These are phyloP conservation scores for Triplophysa rosa DNA, from an alignment of 2,113 vertebrate species.

Conservation along the genomic window DNA sequence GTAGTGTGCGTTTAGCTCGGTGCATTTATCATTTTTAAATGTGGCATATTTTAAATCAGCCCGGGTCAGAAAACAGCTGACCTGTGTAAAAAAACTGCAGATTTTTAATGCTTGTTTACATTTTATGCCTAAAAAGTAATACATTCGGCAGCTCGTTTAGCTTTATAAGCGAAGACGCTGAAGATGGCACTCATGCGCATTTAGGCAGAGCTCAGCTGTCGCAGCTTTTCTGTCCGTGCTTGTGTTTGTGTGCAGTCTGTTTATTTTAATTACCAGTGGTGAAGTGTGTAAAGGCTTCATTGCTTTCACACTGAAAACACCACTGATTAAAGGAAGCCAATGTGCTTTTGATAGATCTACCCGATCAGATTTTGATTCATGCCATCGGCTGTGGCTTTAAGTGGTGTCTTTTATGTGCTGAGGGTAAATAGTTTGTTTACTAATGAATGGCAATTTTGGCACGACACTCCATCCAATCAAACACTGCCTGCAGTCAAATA, in stretches of 20 bases:
- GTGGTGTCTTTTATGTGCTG: slow-evolving; percentile 47
- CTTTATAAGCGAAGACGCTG: not conserved
- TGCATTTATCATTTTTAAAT: slow-evolving; percentile 21
- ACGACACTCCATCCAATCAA: slow-evolving; percentile 38
- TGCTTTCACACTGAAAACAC: slow-evolving; percentile 44
- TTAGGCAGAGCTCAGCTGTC: slow-evolving; percentile 26
- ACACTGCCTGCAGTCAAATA: slow-evolving; percentile 27
- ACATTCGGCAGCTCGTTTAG: not conserved
- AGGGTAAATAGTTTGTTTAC: slow-evolving; percentile 56
- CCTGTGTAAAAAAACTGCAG: not conserved
- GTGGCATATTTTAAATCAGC: not conserved
- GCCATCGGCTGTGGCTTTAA: slow-evolving; percentile 46
- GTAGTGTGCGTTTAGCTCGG: not conserved
- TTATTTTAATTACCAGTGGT: slow-evolving; percentile 53
- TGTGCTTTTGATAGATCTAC: slow-evolving; percentile 29
- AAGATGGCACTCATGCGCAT: slow-evolving; percentile 10
- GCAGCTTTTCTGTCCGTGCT: not conserved
- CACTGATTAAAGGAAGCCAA: slow-evolving; percentile 49
- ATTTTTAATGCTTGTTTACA: not conserved
- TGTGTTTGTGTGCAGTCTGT: slow-evolving; percentile 43
- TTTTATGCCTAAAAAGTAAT: slow-evolving; percentile 1
- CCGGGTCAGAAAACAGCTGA: not conserved
- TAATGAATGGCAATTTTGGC: slow-evolving; percentile 51
- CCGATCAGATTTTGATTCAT: slow-evolving; percentile 46
- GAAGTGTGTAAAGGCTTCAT: slow-evolving; percentile 40